Base-by-base conservation (phyloP, 2,797 vertebrate species). In the Psittacula echo region DNA sequence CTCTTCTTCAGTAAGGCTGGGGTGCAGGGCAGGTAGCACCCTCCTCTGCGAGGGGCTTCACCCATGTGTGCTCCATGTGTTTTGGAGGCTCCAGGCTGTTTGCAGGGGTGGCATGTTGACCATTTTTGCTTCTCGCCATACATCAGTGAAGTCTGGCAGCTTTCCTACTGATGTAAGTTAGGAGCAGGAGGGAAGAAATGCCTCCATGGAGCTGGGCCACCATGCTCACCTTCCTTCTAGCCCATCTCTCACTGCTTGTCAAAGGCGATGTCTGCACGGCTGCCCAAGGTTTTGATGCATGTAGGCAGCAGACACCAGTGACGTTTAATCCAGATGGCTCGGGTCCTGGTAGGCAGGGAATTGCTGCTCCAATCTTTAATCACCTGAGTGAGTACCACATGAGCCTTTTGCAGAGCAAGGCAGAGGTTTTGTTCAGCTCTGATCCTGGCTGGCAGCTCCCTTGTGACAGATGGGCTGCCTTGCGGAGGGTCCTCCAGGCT, bases 31-130 rank as follows among this genome's bases (percentile, higher is more conserved):
- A 73, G 54, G 39, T 24, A 65, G 16, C 10, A 2, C 19, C 13
- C 30, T 53, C 7, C 27, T 80, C 29, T 37, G 50, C 9, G 20
- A 64, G 16, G 32, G 53, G 20, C 66, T 93, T 83, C 53, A 72
- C 26, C 45, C 13, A 6, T 4, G 1, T 3, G 1, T 62, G 12
- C 30, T 74, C 47, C 47, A 44, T 37, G 74, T 0, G 0, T 2
- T 15, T 2, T 19, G 37, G 29, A 19, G 10, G 7, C 15, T 39
- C 32, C 18, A 17, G 72, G 45, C 22, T 3, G 2, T 56, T 80
- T 83, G 64, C 32, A 72, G 83, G 80, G 50, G 32, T 61, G 70
- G 45, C 34, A n/a, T 5, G 4, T 5, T 22, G 71, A 21, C 45
- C 6, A 5, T 17, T 87, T 91, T 65, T 91, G 11, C n/a, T 84